Evolutionary conservation across 2,797 vertebrate species (phyloP), one percentile per base, ranked within the genome.

Genomic region (Triplophysa bombifrons): DNA sequence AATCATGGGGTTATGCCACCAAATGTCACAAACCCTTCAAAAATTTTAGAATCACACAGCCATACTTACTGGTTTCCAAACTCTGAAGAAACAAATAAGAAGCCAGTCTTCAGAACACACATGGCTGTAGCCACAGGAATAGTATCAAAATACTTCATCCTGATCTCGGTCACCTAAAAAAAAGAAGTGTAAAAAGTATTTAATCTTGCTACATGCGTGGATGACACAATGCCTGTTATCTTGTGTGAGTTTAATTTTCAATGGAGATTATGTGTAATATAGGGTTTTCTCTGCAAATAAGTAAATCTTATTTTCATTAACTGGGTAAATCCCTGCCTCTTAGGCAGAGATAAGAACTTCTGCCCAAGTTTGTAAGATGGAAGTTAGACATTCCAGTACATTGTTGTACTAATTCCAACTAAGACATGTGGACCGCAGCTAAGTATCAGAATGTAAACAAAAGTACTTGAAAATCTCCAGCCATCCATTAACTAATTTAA

Each of bases 21-120:
- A 19, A 53, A 75, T 41, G 12, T 17, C 12, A 74, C 16, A 8
- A 1, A 22, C 38, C 14, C 14, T 13, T 46, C 11, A 46, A 46
- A 46, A 38, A 7, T 0, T 13, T 13, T 13, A 0, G 2, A 41
- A 41, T 41, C 41, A 41, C 16, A 4, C 13, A 17, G 48, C 3
- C 0, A 4, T 50, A 96, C 98, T 97, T 91, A 99, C 98, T 99
- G 98, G 87, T 99, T 99, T 88, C 98, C 98, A 92, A 99, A 99
- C 86, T 99, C 98, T 41, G 98, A 97, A 11, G 98, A 85, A 85
- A 99, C 98, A 82, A 99, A 99, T 74, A 99, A 93, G 87, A 99
- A 99, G 9, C 98, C 98, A 0, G 98, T 99, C 90, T 99, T 99
- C 90, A 99, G 91, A 64, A 99, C 98, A 7, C 98, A 99, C 98